Percentiles rank a stretch among this genome's conserved stretches.
Evolutionary conservation across 2,797 vertebrate genomes (phyloP).

Genomic region (Apogon hyalosoma): DNA sequence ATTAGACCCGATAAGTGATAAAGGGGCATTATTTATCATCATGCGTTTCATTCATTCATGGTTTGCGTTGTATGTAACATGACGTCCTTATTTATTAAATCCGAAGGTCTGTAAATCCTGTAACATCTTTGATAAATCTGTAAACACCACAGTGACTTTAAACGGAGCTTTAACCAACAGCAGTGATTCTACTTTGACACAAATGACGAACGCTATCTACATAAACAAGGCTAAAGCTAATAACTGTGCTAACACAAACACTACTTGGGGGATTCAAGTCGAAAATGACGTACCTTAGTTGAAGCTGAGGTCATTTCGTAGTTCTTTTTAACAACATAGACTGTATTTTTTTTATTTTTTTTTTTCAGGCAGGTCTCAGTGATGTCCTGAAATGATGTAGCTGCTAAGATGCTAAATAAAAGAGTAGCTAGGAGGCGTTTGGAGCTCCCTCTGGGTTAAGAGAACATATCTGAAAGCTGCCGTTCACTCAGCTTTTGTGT

Average conservation of each 20-base stretch:
- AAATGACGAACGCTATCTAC: not conserved
- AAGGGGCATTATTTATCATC: too few relatives aligned
- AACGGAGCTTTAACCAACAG: not conserved
- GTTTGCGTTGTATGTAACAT: too few relatives aligned
- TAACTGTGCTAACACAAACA: too few relatives aligned
- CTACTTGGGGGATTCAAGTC: not conserved
- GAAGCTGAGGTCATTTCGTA: slow-evolving; percentile 83
- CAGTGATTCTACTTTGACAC: not conserved
- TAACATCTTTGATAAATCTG: not conserved
- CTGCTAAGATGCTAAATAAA: slow-evolving; percentile 49
- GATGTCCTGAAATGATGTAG: not conserved
- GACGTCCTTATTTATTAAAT: too few relatives aligned
- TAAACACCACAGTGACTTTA: not conserved
- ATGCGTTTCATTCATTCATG: too few relatives aligned
- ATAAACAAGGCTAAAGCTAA: not conserved
- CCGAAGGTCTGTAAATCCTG: not conserved
- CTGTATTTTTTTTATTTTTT: not conserved
- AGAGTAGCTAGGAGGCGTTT: slow-evolving; percentile 22
- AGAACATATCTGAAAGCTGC: not conserved
- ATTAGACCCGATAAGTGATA: too few relatives aligned
- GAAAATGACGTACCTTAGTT: slow-evolving; percentile 78
- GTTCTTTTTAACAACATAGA: not conserved
- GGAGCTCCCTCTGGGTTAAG: not conserved
- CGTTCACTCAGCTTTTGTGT: not conserved
- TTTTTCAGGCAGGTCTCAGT: not conserved